Evolutionary conservation across 1,140 invertebrate genomes (phyloP).

Genomic region (Phocides pigmalion): DNA sequence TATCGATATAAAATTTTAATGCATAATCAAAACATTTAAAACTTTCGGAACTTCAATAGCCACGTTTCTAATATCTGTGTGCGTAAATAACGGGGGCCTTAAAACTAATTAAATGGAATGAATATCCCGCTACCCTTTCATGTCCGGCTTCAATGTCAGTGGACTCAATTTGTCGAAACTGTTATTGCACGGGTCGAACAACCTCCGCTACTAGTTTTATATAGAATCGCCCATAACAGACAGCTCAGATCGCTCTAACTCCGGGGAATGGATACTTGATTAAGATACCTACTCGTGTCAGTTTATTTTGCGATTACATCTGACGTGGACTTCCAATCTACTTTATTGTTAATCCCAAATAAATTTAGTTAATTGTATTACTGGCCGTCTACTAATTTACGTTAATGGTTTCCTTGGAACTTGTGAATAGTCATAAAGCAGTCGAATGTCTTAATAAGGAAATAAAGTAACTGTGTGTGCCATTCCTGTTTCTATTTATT

Average conservation of each 20-base stretch:
- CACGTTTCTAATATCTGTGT: conserved; percentile 17
- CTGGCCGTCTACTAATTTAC: conserved; percentile 12
- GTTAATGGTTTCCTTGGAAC: conserved; percentile 11
- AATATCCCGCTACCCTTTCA: conserved; percentile 50
- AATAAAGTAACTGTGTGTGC: not conserved
- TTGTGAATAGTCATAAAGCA: conserved; percentile 14
- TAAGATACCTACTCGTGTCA: conserved; percentile 74
- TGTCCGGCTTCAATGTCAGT: conserved; percentile 60
- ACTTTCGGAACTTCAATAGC: conserved; percentile 6
- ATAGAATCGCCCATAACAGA: conserved; percentile 71
- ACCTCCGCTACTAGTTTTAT: conserved; percentile 66
- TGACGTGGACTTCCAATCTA: conserved; percentile 66
- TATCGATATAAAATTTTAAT: not conserved
- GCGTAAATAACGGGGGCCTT: conserved; percentile 26
- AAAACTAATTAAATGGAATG: conserved; percentile 47
- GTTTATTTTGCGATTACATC: conserved; percentile 76
- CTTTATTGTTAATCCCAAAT: conserved; percentile 73
- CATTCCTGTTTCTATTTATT: not conserved
- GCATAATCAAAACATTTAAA: not conserved
- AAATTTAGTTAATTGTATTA: conserved; percentile 63
- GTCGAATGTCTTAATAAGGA: conserved; percentile 13
- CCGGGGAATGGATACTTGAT: conserved; percentile 75
- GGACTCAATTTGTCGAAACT: conserved; percentile 79
- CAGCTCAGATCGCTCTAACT: conserved; percentile 61
- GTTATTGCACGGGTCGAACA: conserved; percentile 70